A percentile compares a stretch with the other conserved stretches of the same genome.
Evolutionary conservation across 1,140 invertebrate species (phyloP).

Genomic region (Cydia pomonella): DNA sequence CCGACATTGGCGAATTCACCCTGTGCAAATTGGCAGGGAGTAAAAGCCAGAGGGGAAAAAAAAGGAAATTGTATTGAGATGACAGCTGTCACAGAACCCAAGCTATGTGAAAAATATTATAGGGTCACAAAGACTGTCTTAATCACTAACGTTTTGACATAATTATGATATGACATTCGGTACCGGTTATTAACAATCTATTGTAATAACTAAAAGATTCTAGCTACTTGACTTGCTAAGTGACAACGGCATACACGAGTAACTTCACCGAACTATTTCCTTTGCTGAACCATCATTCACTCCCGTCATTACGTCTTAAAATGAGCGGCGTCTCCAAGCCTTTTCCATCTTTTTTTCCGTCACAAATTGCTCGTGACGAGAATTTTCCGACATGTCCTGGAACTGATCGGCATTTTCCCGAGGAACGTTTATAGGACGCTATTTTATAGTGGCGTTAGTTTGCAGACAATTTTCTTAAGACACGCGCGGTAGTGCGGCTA

Average conservation of each 20-base stretch:
- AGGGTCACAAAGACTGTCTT: too few relatives aligned
- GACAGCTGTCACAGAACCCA: too few relatives aligned
- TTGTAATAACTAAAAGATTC: too few relatives aligned
- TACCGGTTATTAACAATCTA: too few relatives aligned
- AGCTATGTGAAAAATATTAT: too few relatives aligned
- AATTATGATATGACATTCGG: too few relatives aligned
- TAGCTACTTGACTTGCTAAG: background rate
- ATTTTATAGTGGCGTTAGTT: background rate
- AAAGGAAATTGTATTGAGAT: too few relatives aligned
- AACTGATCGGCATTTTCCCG: background rate
- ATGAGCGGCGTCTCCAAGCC: conserved; percentile 5
- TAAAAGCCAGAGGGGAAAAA: too few relatives aligned
- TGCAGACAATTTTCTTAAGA: background rate
- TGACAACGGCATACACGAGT: background rate
- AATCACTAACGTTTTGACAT: too few relatives aligned
- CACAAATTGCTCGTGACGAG: conserved; percentile 14
- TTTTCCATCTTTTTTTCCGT: conserved; percentile 10
- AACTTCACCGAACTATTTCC: conserved; percentile 2
- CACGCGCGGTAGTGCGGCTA: background rate
- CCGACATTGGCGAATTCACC: too few relatives aligned
- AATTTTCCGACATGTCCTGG: conserved; percentile 5
- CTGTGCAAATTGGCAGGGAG: too few relatives aligned
- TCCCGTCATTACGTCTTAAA: background rate
- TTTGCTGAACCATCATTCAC: background rate
- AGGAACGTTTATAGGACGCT: background rate